Percentiles rank a stretch among this genome's conserved stretches.
phyloP scores from a whole-genome alignment of 1,140 invertebrate genomes.

The Stegodyphus mimosarum region DNA sequence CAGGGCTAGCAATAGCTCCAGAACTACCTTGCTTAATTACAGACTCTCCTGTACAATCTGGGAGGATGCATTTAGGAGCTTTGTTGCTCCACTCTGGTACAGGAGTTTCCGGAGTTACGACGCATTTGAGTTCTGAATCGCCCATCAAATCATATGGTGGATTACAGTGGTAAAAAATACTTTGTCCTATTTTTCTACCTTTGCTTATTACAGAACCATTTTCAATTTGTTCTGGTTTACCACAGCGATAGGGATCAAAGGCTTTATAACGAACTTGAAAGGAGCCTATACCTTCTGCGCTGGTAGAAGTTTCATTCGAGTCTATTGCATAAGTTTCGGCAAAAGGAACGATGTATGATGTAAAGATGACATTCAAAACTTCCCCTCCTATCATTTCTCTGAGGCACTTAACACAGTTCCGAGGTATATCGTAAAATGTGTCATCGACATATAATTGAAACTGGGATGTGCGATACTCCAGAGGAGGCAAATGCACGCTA shows the following conservation, averaged over 20 bases:
- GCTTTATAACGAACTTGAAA: constrained; percentile 61
- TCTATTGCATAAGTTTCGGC: constrained; percentile 7
- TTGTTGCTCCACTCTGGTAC: constrained; percentile 56
- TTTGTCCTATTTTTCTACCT: constrained; percentile 42
- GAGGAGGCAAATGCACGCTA: constrained; percentile 44
- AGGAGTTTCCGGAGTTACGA: constrained; percentile 32
- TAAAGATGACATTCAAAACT: constrained; percentile 51
- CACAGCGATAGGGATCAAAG: constrained; percentile 60
- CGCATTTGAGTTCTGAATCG: constrained; percentile 34
- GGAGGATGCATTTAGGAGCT: constrained; percentile 53
- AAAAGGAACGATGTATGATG: constrained; percentile 12
- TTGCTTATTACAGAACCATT: constrained; percentile 57
- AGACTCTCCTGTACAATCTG: constrained; percentile 35
- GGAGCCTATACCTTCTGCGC: constrained; percentile 10
- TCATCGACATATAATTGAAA: constrained; percentile 56
- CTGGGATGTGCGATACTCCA: constrained; percentile 13
- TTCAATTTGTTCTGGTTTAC: constrained; percentile 30
- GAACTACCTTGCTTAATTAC: constrained; percentile 6
- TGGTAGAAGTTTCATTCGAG: constrained; percentile 11
- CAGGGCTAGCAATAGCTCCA: constrained; percentile 57
- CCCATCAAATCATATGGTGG: constrained; percentile 60
- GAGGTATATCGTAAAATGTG: constrained; percentile 40
- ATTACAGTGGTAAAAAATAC: constrained; percentile 50
- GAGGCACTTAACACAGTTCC: constrained; percentile 61
- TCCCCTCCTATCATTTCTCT: constrained; percentile 52